Conservation (phyloP, 2,113 vertebrate species). For the Menura novaehollandiae region DNA sequence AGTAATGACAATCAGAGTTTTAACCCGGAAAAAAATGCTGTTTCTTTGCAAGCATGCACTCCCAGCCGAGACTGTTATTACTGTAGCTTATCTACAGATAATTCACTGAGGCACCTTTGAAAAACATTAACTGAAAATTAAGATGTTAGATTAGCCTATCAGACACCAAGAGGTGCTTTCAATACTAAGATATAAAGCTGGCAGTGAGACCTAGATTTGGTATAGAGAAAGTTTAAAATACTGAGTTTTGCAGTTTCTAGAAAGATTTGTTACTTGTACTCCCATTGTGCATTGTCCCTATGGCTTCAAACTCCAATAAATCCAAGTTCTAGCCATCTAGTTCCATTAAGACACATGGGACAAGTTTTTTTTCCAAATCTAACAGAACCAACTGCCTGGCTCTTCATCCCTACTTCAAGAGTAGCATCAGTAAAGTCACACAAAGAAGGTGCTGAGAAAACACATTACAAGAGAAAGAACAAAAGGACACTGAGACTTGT, state of each 20-base stretch:
- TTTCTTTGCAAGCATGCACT: neutral
- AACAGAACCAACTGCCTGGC: neutral
- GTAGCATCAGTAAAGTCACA: neutral
- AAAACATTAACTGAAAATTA: neutral
- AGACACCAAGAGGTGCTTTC: neutral
- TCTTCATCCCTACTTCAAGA: neutral
- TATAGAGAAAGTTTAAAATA: neutral
- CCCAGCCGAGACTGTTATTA: neutral
- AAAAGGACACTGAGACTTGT: neutral
- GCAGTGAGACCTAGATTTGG: neutral
- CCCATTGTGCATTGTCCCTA: neutral
- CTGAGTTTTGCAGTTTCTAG: neutral
- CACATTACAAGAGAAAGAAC: neutral
- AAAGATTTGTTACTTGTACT: neutral
- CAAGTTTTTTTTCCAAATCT: neutral
- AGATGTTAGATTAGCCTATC: neutral
- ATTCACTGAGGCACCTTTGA: neutral
- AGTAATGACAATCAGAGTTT: neutral
- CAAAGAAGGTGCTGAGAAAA: neutral
- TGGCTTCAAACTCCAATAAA: neutral
- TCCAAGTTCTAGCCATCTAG: neutral
- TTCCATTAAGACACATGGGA: neutral
- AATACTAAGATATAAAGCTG: neutral
- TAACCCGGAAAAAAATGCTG: neutral
- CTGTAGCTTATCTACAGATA: neutral